A percentile compares a stretch with the other conserved stretches of the same genome.
Evolutionary conservation across 2,113 vertebrate species (phyloP).

Genomic region (Carettochelys insculpta): DNA sequence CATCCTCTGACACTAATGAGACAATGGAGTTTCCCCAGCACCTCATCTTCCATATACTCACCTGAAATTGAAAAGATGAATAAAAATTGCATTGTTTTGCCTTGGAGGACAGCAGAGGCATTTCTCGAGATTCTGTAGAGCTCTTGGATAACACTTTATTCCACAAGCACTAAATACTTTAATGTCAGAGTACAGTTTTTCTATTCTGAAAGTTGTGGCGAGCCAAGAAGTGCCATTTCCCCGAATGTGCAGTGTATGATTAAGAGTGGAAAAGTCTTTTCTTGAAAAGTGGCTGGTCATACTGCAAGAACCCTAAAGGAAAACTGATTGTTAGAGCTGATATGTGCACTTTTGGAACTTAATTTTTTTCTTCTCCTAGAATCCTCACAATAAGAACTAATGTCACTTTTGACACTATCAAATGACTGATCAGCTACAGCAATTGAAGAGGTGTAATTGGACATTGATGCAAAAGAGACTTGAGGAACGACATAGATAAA

Average conservation of each 20-base stretch:
- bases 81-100: not conserved
- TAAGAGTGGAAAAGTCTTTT: slow-evolving; percentile 56
- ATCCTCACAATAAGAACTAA: not conserved
- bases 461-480: not conserved
- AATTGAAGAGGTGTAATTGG: not conserved
- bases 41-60: too few relatives aligned
- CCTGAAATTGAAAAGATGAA: not conserved
- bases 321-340: not conserved
- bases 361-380: not conserved
- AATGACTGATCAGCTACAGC: not conserved
- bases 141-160: slow-evolving; percentile 18
- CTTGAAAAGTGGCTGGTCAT: not conserved
- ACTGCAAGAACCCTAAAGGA: not conserved
- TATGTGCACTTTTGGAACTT: not conserved
- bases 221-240: slow-evolving; percentile 42
- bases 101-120: not conserved
- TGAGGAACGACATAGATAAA: not conserved
- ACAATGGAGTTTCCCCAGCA: too few relatives aligned
- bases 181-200: too few relatives aligned
- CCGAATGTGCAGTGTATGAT: slow-evolving; percentile 57
- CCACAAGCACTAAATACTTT: slow-evolving; percentile 47
- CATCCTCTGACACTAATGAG: too few relatives aligned
- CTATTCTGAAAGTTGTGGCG: not conserved
- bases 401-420: not conserved
- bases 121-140: not conserved